These are phyloP conservation scores for Chondrosia reniformis DNA, from an alignment of 37 sponge, comb jelly and placozoan genomes.

Conservation along the genomic window DNA sequence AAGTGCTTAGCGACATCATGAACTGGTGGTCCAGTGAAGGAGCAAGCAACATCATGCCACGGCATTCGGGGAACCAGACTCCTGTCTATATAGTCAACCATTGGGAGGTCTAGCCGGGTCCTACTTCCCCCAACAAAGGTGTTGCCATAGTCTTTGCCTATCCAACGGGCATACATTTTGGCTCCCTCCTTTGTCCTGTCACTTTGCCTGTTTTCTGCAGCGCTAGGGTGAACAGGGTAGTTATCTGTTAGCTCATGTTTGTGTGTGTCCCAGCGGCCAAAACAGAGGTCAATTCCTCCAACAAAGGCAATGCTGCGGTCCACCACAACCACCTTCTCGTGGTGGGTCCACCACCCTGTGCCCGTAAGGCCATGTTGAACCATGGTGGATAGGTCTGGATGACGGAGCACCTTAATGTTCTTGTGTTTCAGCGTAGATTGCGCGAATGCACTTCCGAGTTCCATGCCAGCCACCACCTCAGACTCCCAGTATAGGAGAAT, in stretches of 20 bases:
- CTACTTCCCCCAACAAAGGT: constrained; percentile 11
- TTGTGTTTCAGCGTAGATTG: background rate
- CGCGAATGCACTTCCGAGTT: constrained; percentile 28
- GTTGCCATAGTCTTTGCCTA: constrained; percentile 36
- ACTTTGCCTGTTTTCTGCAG: background rate
- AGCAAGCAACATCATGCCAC: constrained; percentile 24
- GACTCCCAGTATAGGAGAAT: constrained; percentile 18
- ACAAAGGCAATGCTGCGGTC: constrained; percentile 38
- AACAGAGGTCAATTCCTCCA: constrained; percentile 38
- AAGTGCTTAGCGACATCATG: constrained; percentile 18
- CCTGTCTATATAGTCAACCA: constrained; percentile 14
- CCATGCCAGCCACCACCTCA: constrained; percentile 13
- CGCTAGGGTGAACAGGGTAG: constrained; percentile 29
- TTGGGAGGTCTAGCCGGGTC: constrained; percentile 13
- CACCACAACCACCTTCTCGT: constrained; percentile 35
- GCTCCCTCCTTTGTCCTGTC: background rate
- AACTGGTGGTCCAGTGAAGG: constrained; percentile 14
- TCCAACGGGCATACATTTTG: constrained; percentile 6
- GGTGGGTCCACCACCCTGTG: constrained; percentile 21
- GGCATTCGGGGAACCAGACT: constrained; percentile 10
- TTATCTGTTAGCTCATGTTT: constrained; percentile 24
- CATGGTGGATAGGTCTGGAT: constrained; percentile 18
- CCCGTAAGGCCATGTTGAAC: background rate
- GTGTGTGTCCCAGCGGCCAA: constrained; percentile 44
- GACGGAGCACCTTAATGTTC: constrained; percentile 25